Base-by-base conservation (phyloP, 2,113 vertebrate species). In the Gnathonemus echidnorhynchus region DNA sequence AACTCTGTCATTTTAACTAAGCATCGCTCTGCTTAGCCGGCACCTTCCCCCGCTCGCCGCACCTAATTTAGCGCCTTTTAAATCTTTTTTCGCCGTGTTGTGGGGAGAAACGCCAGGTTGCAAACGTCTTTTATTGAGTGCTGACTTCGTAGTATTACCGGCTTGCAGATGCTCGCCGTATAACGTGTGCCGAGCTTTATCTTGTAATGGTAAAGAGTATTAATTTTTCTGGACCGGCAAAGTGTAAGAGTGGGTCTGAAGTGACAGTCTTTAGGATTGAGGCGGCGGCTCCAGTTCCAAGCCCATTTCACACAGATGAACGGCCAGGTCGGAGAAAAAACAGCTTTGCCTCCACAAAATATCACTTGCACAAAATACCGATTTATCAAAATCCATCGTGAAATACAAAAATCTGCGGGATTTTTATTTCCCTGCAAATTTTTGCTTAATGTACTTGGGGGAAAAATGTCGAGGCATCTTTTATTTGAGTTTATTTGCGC, bases 61-160 rank as follows among this genome's bases (percentile, higher is more conserved):
- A 95, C 95, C 95, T 96, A 95, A 96, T 96, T 96, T 96, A 95
- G 95, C 94, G 94, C 95, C 96, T 95, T 96, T 96, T 96, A 96
- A 96, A 96, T 96, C 96, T 96, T 94, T 94, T 80, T 77, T 74
- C 91, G 95, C 94, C 94, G 93, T 94, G 94, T 95, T 95, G 95
- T 96, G 93, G 93, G 93, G 94, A 96, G 95, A 96, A 96, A 95
- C 93, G 95, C 95, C 95, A 92, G 95, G 94, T 96, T 96, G 96
- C 96, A 96, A 96, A 96, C 96, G 95, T 96, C 95, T 96, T 96
- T 96, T 95, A 96, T 96, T 96, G 95, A 96, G 96, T 95, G 96
- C 96, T 96, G 96, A 96, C 95, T 96, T 95, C 92, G 95, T 96
- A 91, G 93, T 96, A 96, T 96, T 96, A 96, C 94, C 93, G 94